Percentiles rank a stretch among this genome's conserved stretches.
Conservation (phyloP, 2,888 invertebrate species). For the Leptopilina drosophilae region DNA sequence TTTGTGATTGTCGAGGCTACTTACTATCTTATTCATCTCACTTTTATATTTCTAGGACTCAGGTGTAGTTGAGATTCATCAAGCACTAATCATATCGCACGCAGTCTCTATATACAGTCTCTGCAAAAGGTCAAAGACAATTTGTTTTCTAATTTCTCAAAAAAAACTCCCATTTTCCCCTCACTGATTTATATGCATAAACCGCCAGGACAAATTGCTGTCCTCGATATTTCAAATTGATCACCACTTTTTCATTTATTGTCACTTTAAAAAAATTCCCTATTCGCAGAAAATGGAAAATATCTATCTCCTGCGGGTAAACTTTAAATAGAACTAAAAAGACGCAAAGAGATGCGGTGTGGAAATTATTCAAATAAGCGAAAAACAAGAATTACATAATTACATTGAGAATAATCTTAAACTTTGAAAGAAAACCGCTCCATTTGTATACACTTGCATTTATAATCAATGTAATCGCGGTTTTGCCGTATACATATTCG, state of each 20-base stretch:
- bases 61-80: neutral
- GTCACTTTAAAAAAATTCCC: neutral
- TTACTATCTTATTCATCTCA: constrained; percentile 21
- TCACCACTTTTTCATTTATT: neutral
- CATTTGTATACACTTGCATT: constrained; percentile 18
- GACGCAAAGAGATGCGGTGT: neutral
- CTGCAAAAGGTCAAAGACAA: constrained; percentile 11
- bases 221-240: neutral
- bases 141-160: constrained; percentile 15
- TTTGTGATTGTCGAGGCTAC: neutral
- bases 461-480: constrained; percentile 24
- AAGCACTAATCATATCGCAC: constrained; percentile 12
- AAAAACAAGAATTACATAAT: constrained; percentile 16
- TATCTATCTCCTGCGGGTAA: too few relatives aligned
- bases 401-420: neutral
- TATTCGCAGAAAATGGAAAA: too few relatives aligned
- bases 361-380: neutral
- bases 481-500: constrained; percentile 20
- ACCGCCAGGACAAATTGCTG: neutral
- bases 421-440: constrained; percentile 24
- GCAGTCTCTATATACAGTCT: neutral
- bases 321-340: too few relatives aligned
- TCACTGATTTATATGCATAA: neutral
- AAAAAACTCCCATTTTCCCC: neutral
- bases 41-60: constrained; percentile 23